Evolutionary conservation across 2,888 invertebrate genomes (phyloP), one percentile per base, ranked within the genome.

Genomic region (Drosophila percnosoma): DNA sequence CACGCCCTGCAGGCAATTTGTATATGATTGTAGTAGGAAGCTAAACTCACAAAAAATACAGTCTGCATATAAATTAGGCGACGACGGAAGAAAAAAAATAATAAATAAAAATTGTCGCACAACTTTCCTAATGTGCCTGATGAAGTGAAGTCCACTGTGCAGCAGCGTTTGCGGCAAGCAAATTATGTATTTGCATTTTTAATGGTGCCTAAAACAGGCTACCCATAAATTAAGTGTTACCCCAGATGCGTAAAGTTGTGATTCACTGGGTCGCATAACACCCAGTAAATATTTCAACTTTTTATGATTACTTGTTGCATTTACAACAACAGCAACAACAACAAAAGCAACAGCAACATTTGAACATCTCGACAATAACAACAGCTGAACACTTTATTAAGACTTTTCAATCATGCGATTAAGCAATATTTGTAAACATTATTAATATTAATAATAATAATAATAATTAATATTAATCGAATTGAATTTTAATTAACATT

Each of bases 131-230:
- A 84, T 68, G 70, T 63, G 51, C 36, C 72, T 74, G 78, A 80
- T 88, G 74, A 88, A 83, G 70, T 72, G 66, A 42, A 60, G 52
- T 42, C 42, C 18, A 67, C 57, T 70, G 67, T 49, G 64, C 53
- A 21, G 4, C 62, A 45, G 21, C 45, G 21, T 13, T 45, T 45
- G 45, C 8, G 45, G 18, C 45, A 52, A 21, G 45, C 48, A 73
- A 71, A 69, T 72, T 72, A 75, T 54, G 48, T 48, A 78, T 89
- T 83, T 81, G 75, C 79, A 89, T 87, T 89, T 75, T 65, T 72
- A 87, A 81, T 81, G 73, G 27, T 60, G 57, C 8, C 64, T 33
- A 63, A 77, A 79, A 79, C 58, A 68, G 61, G 70, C 66, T 61
- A 57, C 34, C 59, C 62, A 68, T 60, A 68, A 86, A 86, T 80